Base-by-base conservation (phyloP, 1,140 invertebrate species). In the Frieseomelitta varia region DNA sequence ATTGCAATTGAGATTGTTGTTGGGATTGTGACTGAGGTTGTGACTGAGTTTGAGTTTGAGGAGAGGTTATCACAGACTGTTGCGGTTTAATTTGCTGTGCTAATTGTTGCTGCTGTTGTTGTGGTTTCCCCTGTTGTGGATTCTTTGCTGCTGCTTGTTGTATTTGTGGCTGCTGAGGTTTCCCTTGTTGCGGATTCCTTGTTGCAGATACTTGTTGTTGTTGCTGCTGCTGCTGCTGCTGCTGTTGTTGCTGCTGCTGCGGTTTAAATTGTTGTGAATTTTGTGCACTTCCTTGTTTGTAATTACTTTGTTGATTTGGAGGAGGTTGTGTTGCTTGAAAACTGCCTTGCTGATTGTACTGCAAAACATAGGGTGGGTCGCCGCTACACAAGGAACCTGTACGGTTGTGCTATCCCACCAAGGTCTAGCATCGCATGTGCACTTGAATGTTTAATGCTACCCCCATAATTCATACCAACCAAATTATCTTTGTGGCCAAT, bases 301-400 rank as follows among this genome's bases (percentile, higher is more conserved):
- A 92, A 87, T 90, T 90, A 85, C 83, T 90, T 79, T 90, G 92
- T 27, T 90, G 87, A 83, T 87, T 92, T 76, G 85, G 67, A 51
- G 87, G 67, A 55, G 87, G 84, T 82, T 89, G 92, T 58, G 85
- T 89, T 67, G 89, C 81, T 89, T 91, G 91, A 83, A 92, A 94
- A 91, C 91, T 93, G 81, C 92, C 93, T 91, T 92, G 93, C 76
- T 90, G 87, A 88, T 89, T 90, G 85, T 91, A 94, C 94, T 95
- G 93, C 81, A 94, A 94, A 94, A 93, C 90, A 94, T 87, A 94
- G 94, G 94, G 92, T 93, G 93, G 93, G 93, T 92, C 92, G 93
- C 93, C 92, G 93, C 94, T 95, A 95, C 93, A 95, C 94, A 95
- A 95, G 93, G 93, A 95, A 95, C 94, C 93, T 94, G 92, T 91